Evolutionary conservation across 2,888 invertebrate genomes (phyloP), one percentile per base, ranked within the genome.

Genomic region (Leptopilina myrica): DNA sequence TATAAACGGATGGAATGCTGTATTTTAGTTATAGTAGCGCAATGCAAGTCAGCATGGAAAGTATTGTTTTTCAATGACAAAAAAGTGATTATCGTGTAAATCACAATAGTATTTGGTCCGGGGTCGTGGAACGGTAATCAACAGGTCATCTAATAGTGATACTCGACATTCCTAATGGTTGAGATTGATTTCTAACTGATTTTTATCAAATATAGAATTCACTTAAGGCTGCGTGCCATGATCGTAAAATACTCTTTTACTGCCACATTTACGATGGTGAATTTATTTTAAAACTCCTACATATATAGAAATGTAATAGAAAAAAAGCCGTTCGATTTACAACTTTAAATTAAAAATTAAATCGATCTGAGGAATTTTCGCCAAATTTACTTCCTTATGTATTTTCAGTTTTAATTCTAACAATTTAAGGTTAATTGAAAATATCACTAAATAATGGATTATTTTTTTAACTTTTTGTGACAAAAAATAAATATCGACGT

Each of bases 161-260:
- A 73, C 33, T 56, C 73, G 40, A 33, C 73, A 73, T 73, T 73
- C 40, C 56, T 40, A 33, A 40, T 56, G 9, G 33, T 33, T 59
- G 33, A n/a, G 56, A 73, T 26, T 73, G 33, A 73, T 73, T 73
- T 73, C 8, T 15, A 73, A 56, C 26, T 73, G 73, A 73, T 73
- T 73, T 73, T 53, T 73, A 73, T 73, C 73, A 56, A 73, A 73
- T 56, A 53, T 20, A 69, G 56, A 73, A 53, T 14, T 56, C 56
- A 53, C 53, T n/a, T 56, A 69, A 49, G 46, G 46, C 12, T 46
- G 46, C 49, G 8, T 20, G 43, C 8, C 46, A 12, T 12, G 46
- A 26, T 53, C 53, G 62, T 65, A 40, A 69, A 26, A 26, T 14
- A 20, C 53, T 26, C 33, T 43, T 69, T 53, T 53, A 69, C 26